Percentiles rank a stretch among this genome's conserved stretches.
These are phyloP conservation scores for Diachasmimorpha longicaudata DNA, from an alignment of 1,140 invertebrate species.

Conservation along the genomic window DNA sequence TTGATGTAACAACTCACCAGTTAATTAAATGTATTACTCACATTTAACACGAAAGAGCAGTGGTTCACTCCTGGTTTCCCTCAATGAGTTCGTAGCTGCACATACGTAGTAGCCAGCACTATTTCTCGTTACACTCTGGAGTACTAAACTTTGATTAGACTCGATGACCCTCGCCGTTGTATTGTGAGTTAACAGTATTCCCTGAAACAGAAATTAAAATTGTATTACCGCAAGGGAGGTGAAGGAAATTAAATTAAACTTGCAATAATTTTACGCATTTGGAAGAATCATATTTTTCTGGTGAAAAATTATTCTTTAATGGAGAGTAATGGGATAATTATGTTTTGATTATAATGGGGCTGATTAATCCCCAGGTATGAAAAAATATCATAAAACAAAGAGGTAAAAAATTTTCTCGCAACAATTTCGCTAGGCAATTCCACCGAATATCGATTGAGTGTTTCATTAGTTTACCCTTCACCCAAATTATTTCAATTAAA, in stretches of 20 bases:
- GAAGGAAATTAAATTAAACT: background rate
- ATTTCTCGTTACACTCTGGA: conserved; percentile 68
- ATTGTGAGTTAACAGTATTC: conserved; percentile 67
- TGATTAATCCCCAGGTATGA: no score
- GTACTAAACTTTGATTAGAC: conserved; percentile 70
- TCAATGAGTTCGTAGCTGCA: conserved; percentile 66
- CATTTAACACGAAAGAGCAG: conserved; percentile 70
- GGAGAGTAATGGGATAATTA: no score
- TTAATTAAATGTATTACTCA: conserved; percentile 55
- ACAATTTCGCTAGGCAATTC: no score
- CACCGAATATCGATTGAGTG: no score
- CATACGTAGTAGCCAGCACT: conserved; percentile 69
- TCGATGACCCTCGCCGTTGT: conserved; percentile 70
- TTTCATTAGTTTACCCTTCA: no score
- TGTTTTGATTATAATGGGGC: no score
- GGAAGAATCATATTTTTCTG: no score
- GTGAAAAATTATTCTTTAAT: no score
- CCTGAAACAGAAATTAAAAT: conserved; percentile 56
- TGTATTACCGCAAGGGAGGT: background rate
- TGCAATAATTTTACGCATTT: conserved; percentile 2
- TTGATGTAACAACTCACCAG: background rate
- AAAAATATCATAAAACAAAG: no score
- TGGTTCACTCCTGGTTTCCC: conserved; percentile 65
- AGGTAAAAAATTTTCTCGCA: no score
- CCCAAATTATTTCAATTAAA: no score